Evolutionary conservation across 2,113 vertebrate genomes (phyloP).

Genomic region (Galemys pyrenaicus): DNA sequence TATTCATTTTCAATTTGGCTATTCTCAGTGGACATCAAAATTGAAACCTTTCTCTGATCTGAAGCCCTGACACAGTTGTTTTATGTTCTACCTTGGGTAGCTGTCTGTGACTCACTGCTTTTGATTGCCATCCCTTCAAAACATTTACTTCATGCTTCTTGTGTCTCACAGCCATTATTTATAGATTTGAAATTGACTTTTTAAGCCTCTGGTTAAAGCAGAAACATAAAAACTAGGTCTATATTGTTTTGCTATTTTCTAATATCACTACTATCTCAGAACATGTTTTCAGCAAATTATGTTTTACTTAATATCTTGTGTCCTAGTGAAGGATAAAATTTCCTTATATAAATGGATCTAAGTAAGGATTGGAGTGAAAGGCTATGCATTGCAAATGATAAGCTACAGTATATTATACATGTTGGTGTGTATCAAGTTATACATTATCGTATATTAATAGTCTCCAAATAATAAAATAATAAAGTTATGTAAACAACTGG

Average conservation of each 20-base stretch:
- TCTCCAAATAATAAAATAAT: background rate
- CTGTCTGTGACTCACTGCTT: background rate
- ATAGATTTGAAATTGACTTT: constrained; percentile 27
- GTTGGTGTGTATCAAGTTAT: background rate
- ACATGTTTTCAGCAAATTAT: constrained; percentile 40
- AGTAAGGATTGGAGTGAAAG: constrained; percentile 9
- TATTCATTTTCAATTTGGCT: constrained; percentile 22
- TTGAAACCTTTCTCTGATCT: background rate
- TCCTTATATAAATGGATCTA: constrained; percentile 16
- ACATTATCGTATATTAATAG: background rate
- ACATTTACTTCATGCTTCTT: constrained; percentile 36
- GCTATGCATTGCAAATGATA: background rate
- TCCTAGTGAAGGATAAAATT: background rate
- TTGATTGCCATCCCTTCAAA: constrained; percentile 45
- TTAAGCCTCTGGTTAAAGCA: constrained; percentile 19
- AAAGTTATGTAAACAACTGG: too few species aligned
- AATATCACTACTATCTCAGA: background rate
- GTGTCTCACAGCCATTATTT: constrained; percentile 37
- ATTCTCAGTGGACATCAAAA: background rate
- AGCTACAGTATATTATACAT: background rate
- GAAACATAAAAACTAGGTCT: constrained; percentile 4
- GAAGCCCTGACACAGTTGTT: background rate
- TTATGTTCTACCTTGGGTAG: background rate
- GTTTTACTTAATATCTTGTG: constrained; percentile 15
- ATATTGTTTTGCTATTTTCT: background rate